These are phyloP conservation scores for Chelonoidis abingdonii DNA, from an alignment of 2,113 vertebrate species.

Conservation along the genomic window DNA sequence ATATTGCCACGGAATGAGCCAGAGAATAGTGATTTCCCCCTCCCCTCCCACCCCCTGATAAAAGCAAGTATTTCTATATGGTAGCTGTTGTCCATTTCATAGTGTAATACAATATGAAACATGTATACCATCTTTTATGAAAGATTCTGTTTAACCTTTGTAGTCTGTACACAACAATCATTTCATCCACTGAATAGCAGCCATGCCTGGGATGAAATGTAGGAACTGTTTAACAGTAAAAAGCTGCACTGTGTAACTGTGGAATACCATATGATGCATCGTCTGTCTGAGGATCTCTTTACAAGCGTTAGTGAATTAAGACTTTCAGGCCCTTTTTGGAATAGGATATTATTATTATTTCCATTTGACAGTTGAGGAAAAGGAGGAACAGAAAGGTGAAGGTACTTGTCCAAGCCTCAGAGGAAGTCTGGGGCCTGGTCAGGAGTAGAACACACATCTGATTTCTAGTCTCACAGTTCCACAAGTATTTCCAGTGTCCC, in stretches of 20 bases:
- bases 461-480: slow-evolving; percentile 32
- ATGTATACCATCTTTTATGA: not conserved
- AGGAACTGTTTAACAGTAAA: not conserved
- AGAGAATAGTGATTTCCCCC: not conserved
- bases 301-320: not conserved
- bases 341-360: slow-evolving; percentile 56
- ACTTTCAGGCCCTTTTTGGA: not conserved
- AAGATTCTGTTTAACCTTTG: not conserved
- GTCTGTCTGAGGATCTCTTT: not conserved
- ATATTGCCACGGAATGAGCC: not conserved
- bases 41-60: not conserved
- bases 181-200: not conserved
- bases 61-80: not conserved
- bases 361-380: slow-evolving; percentile 28
- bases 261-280: not conserved
- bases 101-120: not conserved
- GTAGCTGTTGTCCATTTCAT: not conserved
- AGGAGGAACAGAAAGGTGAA: slow-evolving; percentile 47
- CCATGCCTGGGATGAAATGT: not conserved
- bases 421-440: slow-evolving; percentile 49
- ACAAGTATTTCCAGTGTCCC: slow-evolving; percentile 49
- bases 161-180: not conserved
- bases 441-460: slow-evolving; percentile 53
- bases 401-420: slow-evolving; percentile 33
- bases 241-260: not conserved